Base-by-base conservation (phyloP, 1,140 invertebrate species). In the Cryptotermes secundus region DNA sequence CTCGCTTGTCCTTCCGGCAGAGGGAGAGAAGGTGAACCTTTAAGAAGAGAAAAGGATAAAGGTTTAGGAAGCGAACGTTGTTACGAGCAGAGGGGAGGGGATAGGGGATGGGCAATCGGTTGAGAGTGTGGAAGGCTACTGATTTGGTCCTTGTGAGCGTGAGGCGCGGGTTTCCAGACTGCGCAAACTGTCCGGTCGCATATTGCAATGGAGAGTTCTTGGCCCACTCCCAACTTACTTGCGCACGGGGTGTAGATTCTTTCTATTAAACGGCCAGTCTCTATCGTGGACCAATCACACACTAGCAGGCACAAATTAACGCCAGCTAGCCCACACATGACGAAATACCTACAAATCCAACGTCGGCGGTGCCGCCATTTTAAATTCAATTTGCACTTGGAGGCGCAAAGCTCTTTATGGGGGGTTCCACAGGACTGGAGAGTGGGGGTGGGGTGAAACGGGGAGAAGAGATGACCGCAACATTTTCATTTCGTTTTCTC, bases 381-480 rank as follows among this genome's bases (percentile, higher is more conserved):
- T 82, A 42, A 82, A 82, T 82, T 82, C 81, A 82, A 82, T 82
- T 82, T 82, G 42, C 81, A 82, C 81, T 82, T 45, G 36, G 81
- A 31, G 35, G 81, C 35, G n/a, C 42, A 31, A 38, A 36, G 19
- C 34, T 35, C 35, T 36, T 34, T 80, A 36, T 22, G 36, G 1
- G 79, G 34, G 36, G 79, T 79, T 79, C 16, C 35, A 81, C 10
- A 16, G 34, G 35, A 19, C 79, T 4, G 26, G 65, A 31, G 79
- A 22, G 16, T 26, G 34, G 81, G 9, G 14, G 34, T 4, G 19
- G 38, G 38, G 0, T 24, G 81, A n/a, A 36, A 26, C 24, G 12
- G n/a, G 81, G 38, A 31, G 38, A 31, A 45, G 81, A 82, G 81
- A 45, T 36, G 81, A 45, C 81, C 59, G 26, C 59, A 65, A 65